Percentiles rank a stretch among this genome's conserved stretches.
phyloP scores from a whole-genome alignment of 2,888 invertebrate genomes.

The Hartigia nigra region DNA sequence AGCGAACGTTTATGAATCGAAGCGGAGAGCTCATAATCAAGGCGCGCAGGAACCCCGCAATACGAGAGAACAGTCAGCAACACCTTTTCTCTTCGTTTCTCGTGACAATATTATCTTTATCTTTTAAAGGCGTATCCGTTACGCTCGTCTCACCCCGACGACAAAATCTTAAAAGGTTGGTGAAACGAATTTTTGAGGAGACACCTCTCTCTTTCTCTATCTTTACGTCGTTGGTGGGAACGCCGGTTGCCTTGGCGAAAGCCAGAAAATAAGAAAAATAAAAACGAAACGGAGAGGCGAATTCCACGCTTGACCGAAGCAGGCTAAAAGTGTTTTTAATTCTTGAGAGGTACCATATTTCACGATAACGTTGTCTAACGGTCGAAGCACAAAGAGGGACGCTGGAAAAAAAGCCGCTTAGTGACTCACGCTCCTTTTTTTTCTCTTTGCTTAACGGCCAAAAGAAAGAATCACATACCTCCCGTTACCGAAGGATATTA shows the following conservation, averaged over 20 bases:
- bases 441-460: background rate
- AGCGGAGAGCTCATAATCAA: background rate
- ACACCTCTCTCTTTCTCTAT: background rate
- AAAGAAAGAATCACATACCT: background rate
- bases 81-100: background rate
- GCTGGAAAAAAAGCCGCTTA: conserved; percentile 7
- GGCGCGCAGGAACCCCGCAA: background rate
- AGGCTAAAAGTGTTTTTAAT: conserved; percentile 4
- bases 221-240: background rate
- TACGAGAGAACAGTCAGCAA: background rate
- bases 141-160: background rate
- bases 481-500: background rate
- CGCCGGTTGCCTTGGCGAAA: background rate
- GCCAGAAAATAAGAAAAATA: background rate
- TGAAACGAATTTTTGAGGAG: background rate
- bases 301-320: background rate
- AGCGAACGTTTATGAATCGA: background rate
- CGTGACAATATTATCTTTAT: background rate
- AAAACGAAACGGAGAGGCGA: background rate
- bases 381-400: conserved; percentile 6
- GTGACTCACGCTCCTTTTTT: conserved; percentile 1
- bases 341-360: conserved; percentile 14
- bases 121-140: background rate
- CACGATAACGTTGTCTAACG: conserved; percentile 14
- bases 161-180: background rate